Conservation (phyloP, 2,113 vertebrate genomes). For the Meleagris gallopavo region DNA sequence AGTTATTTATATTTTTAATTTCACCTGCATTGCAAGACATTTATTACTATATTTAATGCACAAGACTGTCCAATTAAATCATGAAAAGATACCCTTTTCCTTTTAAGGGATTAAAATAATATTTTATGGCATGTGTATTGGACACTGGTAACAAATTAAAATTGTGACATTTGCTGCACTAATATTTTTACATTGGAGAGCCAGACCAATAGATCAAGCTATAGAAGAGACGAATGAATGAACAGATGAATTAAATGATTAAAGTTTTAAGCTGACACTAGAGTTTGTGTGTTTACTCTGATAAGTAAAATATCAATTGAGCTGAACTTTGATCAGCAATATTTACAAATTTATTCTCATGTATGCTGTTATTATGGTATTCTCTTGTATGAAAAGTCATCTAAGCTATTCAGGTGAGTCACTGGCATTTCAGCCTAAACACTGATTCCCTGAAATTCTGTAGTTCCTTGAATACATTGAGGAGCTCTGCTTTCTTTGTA, state of each 20-base stretch:
- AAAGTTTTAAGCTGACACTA: not conserved
- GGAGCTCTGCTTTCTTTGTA: not conserved
- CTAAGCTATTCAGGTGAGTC: not conserved
- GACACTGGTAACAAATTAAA: constrained; percentile 37
- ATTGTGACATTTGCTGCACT: not conserved
- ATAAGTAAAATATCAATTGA: constrained; percentile 20
- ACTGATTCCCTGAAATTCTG: not conserved
- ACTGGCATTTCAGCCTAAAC: not conserved
- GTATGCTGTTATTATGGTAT: not conserved
- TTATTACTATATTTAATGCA: constrained; percentile 41
- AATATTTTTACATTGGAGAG: constrained; percentile 22
- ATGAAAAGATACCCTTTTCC: constrained; percentile 13
- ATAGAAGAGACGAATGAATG: not conserved
- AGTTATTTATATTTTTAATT: constrained; percentile 39
- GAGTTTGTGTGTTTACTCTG: constrained; percentile 20
- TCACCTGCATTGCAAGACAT: constrained; percentile 23
- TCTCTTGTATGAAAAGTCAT: not conserved
- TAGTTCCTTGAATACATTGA: not conserved
- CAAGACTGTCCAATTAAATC: not conserved
- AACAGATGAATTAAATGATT: constrained; percentile 23
- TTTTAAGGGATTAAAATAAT: constrained; percentile 33
- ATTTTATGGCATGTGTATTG: not conserved
- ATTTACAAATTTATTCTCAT: not conserved
- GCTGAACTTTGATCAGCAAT: constrained; percentile 9
- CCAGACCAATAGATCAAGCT: constrained; percentile 22